These are phyloP conservation scores for Deilephila elpenor DNA, from an alignment of 2,888 invertebrate genomes.

Conservation along the genomic window DNA sequence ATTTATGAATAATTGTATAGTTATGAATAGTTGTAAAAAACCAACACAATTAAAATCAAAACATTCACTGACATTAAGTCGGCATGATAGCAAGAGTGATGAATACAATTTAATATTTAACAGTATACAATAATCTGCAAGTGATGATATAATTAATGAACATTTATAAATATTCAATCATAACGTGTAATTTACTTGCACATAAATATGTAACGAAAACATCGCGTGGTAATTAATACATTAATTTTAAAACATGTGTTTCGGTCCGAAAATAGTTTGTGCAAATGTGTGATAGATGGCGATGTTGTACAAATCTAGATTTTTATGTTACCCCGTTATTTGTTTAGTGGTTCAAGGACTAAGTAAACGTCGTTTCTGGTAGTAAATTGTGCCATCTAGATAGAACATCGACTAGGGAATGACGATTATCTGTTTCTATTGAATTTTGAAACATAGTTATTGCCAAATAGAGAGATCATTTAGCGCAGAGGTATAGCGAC, in stretches of 20 bases:
- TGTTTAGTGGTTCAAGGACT: background rate
- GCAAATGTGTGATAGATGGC: background rate
- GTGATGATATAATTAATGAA: slow-evolving; percentile 19
- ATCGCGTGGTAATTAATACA: slow-evolving; percentile 12
- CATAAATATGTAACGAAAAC: slow-evolving; percentile 21
- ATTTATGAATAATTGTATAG: too few species aligned
- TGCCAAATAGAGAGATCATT: too few species aligned
- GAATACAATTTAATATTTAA: background rate
- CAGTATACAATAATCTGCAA: slow-evolving; percentile 1
- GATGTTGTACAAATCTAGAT: background rate
- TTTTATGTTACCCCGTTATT: background rate
- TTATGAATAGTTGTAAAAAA: background rate
- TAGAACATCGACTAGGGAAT: too few species aligned
- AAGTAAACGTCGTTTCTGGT: too few species aligned
- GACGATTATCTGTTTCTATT: too few species aligned
- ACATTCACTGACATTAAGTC: background rate
- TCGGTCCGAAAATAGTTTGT: background rate
- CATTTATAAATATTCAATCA: slow-evolving; percentile 13
- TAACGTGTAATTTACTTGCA: slow-evolving; percentile 10
- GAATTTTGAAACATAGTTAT: too few species aligned
- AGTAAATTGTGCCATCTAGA: too few species aligned
- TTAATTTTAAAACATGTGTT: background rate
- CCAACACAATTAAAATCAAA: background rate
- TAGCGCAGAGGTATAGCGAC: too few species aligned
- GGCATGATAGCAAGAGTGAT: background rate